Conservation (phyloP, 2,113 vertebrate species). For the Nesoenas mayeri region DNA sequence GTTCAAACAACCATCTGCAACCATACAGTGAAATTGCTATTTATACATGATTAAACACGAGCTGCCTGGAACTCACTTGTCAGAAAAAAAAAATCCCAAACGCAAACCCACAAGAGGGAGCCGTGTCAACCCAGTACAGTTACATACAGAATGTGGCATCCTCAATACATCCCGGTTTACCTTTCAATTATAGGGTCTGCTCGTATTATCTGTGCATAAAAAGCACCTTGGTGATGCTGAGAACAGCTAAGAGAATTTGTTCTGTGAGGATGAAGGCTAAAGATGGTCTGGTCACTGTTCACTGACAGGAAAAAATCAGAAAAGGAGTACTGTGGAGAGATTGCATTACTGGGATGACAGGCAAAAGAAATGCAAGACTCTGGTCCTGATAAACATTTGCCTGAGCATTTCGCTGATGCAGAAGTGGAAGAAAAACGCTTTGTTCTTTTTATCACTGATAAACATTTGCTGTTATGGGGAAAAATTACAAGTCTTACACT, state of each 20-base stretch:
- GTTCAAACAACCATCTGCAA: constrained; percentile 61
- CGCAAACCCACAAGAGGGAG: constrained; percentile 44
- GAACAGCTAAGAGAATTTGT: background rate
- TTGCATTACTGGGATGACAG: constrained; percentile 6
- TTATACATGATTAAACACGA: constrained; percentile 61
- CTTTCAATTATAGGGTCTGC: constrained; percentile 34
- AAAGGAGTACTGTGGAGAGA: background rate
- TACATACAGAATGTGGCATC: constrained; percentile 47
- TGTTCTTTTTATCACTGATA: background rate
- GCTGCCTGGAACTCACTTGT: constrained; percentile 33
- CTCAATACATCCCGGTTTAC: constrained; percentile 23
- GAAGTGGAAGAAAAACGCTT: constrained; percentile 26
- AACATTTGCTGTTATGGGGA: background rate
- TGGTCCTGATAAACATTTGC: background rate
- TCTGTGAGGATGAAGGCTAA: background rate
- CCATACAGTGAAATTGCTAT: constrained; percentile 53
- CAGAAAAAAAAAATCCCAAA: background rate
- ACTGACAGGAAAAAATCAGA: constrained; percentile 13
- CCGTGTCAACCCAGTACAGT: constrained; percentile 40
- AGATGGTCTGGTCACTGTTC: background rate
- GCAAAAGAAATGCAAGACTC: background rate
- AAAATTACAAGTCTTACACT: background rate
- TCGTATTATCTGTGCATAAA: background rate
- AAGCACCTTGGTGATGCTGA: background rate
- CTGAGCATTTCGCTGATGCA: background rate